Base-by-base conservation (phyloP, 2,888 invertebrate species). In the Philaethria dido region DNA sequence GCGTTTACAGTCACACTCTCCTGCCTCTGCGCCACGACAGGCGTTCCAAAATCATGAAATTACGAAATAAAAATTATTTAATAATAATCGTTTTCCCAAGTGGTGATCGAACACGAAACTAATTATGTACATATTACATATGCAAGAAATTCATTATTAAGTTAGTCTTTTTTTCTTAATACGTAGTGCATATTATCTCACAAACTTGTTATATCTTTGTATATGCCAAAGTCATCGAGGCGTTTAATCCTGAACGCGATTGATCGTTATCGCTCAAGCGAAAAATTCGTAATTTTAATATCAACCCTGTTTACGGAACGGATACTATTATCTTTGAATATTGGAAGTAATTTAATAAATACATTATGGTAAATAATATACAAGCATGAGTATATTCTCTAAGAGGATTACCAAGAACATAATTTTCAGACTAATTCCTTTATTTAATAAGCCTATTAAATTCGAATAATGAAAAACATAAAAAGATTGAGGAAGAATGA, bases 271-370 rank as follows among this genome's bases (percentile, higher is more conserved):
- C 78, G 68, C 60, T 74, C 73, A 69, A 48, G 73, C 73, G 78
- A 75, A 71, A 78, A 79, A 76, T 76, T 73, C 76, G 74, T 76
- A 77, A 79, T 79, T 78, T 77, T 80, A 77, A 69, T 69, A 69
- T 62, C 61, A 22, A 52, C 20, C 45, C 36, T 62, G 61, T 66
- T 63, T 73, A 71, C 72, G 64, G 57, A 70, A 69, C 68, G 57
- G 67, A 70, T 74, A 64, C 69, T 77, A 75, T 77, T 75, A 77
- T 77, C 76, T 76, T 75, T 74, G 75, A 73, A 75, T 76, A 75
- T 52, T 52, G 29, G 16, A 16, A 29, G 29, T 52, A 29, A 52
- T 11, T 52, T 52, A 16, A 52, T 16, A 29, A 52, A 29, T 52
- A 16, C 16, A 0, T 33, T 52, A 18, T 3, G 11, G 52, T 16